Base-by-base conservation (phyloP, 2,888 invertebrate genomes). In the Parasteatoda lunata region DNA sequence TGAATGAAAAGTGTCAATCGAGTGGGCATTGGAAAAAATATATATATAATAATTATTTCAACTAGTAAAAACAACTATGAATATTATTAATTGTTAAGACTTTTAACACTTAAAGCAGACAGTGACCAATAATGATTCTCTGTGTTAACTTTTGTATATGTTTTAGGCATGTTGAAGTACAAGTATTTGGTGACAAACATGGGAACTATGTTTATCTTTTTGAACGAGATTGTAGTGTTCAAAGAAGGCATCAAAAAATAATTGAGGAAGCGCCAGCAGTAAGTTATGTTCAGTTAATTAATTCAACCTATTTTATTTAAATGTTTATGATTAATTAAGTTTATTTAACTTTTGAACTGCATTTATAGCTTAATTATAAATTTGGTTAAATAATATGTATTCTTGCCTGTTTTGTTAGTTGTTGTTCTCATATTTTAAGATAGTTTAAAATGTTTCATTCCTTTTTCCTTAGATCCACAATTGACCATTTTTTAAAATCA, bases 151-250 rank as follows among this genome's bases (percentile, higher is more conserved):
- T 0, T 30, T 30, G 0, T 30, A 30, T 30, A 30, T 30, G 52
- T 87, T 87, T 6, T 88, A 92, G 98, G 88, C 99, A 99, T 91
- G 97, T 99, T 0, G 99, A 99, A 93, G 98, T 99, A 0, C 99
- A 99, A 93, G 95, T 97, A n/a, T 98, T 98, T 93, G 98, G 96
- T 0, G 98, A 99, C 91, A 94, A 94, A 90, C 95, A 97, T 91
- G 97, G 89, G 8, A 97, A 98, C 92, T 97, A 95, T 76, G 98
- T 99, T 1, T 97, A 99, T 92, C 93, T 99, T 81, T 98, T 96
- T 93, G 99, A 99, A 93, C 94, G 99, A 90, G 99, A 99, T 92
- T 99, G 99, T 92, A 98, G 98, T n/a, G 97, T 99, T n/a, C 99
- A 99, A 92, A 94, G 99, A 90, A 94, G 99, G 79, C 99, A 99